Evolutionary conservation across 2,113 vertebrate species (phyloP).

Genomic region (Petrocephalus microphthalmus): DNA sequence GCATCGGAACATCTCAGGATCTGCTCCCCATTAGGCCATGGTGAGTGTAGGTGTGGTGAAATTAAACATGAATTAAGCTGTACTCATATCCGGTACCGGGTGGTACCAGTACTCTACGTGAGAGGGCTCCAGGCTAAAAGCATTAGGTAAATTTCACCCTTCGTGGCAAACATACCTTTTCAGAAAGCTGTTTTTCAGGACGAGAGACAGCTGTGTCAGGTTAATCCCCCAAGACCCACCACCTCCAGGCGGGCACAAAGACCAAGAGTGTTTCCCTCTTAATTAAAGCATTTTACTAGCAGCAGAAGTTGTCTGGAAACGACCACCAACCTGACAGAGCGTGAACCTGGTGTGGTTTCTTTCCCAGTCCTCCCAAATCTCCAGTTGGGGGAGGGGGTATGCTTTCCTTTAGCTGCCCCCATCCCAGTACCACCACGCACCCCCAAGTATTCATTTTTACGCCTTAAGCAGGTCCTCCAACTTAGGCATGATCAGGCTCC

Average conservation of each 20-base stretch:
- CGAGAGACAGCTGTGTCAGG: not conserved
- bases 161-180: not conserved
- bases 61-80: not conserved
- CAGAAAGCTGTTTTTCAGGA: not conserved
- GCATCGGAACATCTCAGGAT: not conserved
- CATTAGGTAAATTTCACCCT: not conserved
- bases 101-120: not conserved
- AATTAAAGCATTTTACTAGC: constrained; percentile 2
- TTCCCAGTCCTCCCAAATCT: not conserved
- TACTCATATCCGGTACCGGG: not conserved
- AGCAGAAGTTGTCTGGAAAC: not conserved
- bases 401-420: not conserved
- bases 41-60: not conserved
- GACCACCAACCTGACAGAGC: not conserved
- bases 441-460: not conserved
- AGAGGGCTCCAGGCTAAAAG: not conserved
- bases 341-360: not conserved
- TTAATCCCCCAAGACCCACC: not conserved
- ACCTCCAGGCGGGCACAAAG: not conserved
- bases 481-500: not conserved
- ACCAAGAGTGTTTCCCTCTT: not conserved
- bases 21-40: not conserved
- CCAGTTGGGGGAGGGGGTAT: not conserved
- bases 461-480: not conserved
- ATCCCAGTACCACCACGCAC: not conserved